Evolutionary conservation across 2,797 vertebrate genomes (phyloP), one percentile per base, ranked within the genome.

Genomic region (Dryobates pubescens): DNA sequence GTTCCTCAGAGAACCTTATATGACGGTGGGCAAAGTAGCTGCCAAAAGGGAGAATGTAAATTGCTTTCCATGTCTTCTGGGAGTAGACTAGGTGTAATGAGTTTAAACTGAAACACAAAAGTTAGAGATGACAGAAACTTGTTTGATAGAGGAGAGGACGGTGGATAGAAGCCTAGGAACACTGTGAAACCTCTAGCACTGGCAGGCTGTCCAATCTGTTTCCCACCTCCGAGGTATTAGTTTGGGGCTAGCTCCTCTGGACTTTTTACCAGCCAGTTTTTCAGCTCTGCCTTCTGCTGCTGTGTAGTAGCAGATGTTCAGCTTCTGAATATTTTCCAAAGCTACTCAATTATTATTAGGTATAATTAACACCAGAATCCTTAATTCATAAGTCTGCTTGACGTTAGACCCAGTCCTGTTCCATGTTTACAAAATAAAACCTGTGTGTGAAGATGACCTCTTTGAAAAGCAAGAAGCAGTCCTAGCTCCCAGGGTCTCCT

Each of bases 271-370:
- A 87, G 10, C 8, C 62, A 69, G 17, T 38, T 77, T 90, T 90
- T 71, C 72, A 65, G 9, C 51, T 92, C 62, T 80, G 32, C 53
- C 77, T 79, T 85, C 23, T 38, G 20, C 73, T 80, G 27, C 58
- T 68, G 62, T 10, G 26, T 53, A 76, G 49, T 41, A 89, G 54
- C 79, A 94, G 78, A 81, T 82, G 58, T 90, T 85, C 51, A 89
- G 51, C 56, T 69, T 77, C 73, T 62, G 70, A 62, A 27, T 49
- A 38, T 89, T 86, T 89, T 87, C 51, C 73, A 86, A 92, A 92
- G 58, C 45, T 34, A 51, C 36, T 17, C 56, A 53, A 38, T 83
- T 83, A 34, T 80, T 92, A 53, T 56, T 56, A 53, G 24, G 22
- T 71, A 24, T 65, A 64, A 91, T 78, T 84, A 88, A 74, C 47